Evolutionary conservation across 2,113 vertebrate genomes (phyloP).

Genomic region (Brachirus orientalis): DNA sequence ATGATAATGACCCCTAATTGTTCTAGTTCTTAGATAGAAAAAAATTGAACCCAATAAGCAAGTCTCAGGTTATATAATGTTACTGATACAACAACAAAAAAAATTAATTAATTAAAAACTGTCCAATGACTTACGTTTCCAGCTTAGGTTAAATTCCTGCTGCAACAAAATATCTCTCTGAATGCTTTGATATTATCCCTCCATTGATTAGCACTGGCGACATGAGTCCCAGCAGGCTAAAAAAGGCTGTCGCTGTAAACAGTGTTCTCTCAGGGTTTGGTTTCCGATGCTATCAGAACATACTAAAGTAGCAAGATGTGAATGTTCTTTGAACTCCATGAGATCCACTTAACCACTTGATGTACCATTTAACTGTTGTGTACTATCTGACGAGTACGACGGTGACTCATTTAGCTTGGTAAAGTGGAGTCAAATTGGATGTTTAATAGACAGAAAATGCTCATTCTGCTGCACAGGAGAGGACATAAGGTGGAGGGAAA

Average conservation of each 20-base stretch:
- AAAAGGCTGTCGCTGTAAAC: slow-evolving; percentile 41
- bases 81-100: slow-evolving; percentile 26
- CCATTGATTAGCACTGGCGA: slow-evolving; percentile 17
- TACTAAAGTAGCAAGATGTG: slow-evolving; percentile 28
- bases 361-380: slow-evolving; percentile 13
- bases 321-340: slow-evolving; percentile 57
- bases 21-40: slow-evolving; percentile 11
- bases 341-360: slow-evolving; percentile 42
- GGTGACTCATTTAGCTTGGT: slow-evolving; percentile 42
- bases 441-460: no score
- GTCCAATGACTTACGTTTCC: neutral
- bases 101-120: slow-evolving; percentile 10
- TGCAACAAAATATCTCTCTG: slow-evolving; percentile 18
- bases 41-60: slow-evolving; percentile 34
- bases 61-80: slow-evolving; percentile 62
- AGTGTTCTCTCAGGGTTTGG: slow-evolving; percentile 40
- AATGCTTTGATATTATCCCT: slow-evolving; percentile 28
- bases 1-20: no score
- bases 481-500: neutral
- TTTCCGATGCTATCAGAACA: slow-evolving; percentile 49
- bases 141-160: slow-evolving; percentile 41
- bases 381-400: neutral
- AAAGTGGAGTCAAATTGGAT: slow-evolving; percentile 34
- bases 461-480: slow-evolving; percentile 30
- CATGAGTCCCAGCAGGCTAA: slow-evolving; percentile 28